Evolutionary conservation across 2,797 vertebrate genomes (phyloP), one percentile per base, ranked within the genome.

Genomic region (Nyctalus aviator): DNA sequence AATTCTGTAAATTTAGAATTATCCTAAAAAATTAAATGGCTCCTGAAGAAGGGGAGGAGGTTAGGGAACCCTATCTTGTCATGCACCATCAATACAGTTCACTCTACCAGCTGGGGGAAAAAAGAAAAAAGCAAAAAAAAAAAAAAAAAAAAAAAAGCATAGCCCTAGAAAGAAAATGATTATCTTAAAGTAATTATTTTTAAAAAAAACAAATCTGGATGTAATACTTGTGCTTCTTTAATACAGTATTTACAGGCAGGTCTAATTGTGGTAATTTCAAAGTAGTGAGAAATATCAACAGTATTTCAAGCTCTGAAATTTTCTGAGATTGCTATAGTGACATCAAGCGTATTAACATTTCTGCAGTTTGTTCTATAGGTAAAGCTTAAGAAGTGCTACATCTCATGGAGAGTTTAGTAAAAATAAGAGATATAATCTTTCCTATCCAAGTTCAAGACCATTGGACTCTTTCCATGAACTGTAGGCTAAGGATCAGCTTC

Each of bases 341-440:
- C 25, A 30, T 32, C 62, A 89, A 87, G 73, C 37, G n/a, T n/a
- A 20, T 37, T 81, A 55, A 90, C 12, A 37, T 14, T 75, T 68
- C 27, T 71, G 35, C 32, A 48, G 35, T 44, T 23, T 71, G 8
- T 55, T 53, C 32, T 90, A 90, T 1, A 59, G 55, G 64, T 25
- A 66, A 91, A 96, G 93, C 21, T 59, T 32, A 88, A 78, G 13
- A 83, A 79, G 79, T 4, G 46, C 46, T 89, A 68, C 73, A 71
- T 82, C 12, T 82, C 69, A 90, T 66, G 77, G 20, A 81, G 6
- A 83, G 50, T 13, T 66, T 23, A 68, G 46, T 76, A 72, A 88
- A 93, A 91, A 79, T n/a, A 75, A 90, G 75, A 79, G n/a, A 87
- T 68, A 1, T 23, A 66, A 71, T 15, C 77, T 11, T 90, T 86